These are phyloP conservation scores for Drosophila takahashii DNA, from an alignment of 1,140 invertebrate species.

Conservation along the genomic window DNA sequence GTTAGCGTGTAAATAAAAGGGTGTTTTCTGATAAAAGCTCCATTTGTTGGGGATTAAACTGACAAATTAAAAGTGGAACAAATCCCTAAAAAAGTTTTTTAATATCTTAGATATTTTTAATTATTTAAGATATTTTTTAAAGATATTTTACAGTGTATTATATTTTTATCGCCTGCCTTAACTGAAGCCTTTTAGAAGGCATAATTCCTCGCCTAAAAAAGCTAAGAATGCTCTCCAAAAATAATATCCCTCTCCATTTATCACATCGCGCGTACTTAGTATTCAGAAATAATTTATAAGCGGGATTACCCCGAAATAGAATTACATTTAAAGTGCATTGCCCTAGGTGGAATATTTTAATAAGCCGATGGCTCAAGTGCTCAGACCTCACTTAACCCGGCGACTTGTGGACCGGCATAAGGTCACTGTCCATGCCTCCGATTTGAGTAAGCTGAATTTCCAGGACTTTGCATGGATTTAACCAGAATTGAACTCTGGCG, in stretches of 20 bases:
- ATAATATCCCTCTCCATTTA: background rate
- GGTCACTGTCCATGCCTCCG: conserved; percentile 25
- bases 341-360: conserved; percentile 31
- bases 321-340: conserved; percentile 26
- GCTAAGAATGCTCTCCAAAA: background rate
- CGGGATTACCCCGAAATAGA: conserved; percentile 21
- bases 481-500: conserved; percentile 34
- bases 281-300: conserved; percentile 24
- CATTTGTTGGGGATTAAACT: too few relatives aligned
- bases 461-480: conserved; percentile 42
- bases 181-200: background rate
- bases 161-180: too few relatives aligned
- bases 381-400: conserved; percentile 38
- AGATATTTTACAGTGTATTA: too few relatives aligned
- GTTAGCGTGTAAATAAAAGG: conserved; percentile 15
- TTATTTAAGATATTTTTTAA: too few relatives aligned
- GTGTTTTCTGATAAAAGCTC: background rate
- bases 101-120: too few relatives aligned
- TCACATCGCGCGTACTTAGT: background rate
- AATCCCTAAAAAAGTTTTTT: too few relatives aligned
- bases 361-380: conserved; percentile 23
- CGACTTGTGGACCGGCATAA: conserved; percentile 23
- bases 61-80: too few relatives aligned
- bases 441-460: conserved; percentile 30
- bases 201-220: too few relatives aligned